Conservation (phyloP, 2,888 invertebrate species). For the Nephrocerus scutellatus region DNA sequence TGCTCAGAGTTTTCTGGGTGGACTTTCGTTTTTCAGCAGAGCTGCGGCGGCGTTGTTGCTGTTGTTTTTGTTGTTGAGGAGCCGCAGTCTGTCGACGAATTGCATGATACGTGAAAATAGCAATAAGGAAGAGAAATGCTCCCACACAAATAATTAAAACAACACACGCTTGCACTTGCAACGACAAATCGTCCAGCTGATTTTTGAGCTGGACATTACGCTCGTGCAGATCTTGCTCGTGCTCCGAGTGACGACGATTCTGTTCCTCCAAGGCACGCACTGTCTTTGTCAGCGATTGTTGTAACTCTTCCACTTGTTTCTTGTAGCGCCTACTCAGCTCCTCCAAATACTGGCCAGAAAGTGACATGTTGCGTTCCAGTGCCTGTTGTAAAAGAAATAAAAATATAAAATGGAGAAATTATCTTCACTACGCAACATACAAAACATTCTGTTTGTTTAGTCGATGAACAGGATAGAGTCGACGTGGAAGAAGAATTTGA, state of each 20-base stretch:
- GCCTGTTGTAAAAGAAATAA: conserved; percentile 53
- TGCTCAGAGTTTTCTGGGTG: conserved; percentile 30
- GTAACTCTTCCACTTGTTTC: conserved; percentile 94
- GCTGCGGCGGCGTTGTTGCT: too few relatives aligned
- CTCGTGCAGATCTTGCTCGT: conserved; percentile 73
- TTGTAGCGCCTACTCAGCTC: conserved; percentile 92
- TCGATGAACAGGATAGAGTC: not conserved
- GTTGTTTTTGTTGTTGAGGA: conserved; percentile 16
- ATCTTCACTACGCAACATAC: conserved; percentile 7
- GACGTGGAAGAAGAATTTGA: not conserved
- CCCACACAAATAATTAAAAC: conserved; percentile 42
- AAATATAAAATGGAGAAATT: too few relatives aligned
- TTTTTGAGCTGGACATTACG: conserved; percentile 64
- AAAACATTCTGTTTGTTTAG: conserved; percentile 7
- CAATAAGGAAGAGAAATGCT: conserved; percentile 38
- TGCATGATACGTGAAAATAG: conserved; percentile 40
- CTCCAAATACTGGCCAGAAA: conserved; percentile 93
- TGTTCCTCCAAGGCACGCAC: conserved; percentile 67
- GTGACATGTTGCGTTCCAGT: conserved; percentile 92
- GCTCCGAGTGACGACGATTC: conserved; percentile 59
- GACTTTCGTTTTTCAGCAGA: conserved; percentile 17
- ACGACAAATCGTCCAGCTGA: conserved; percentile 58
- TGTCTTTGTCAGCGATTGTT: conserved; percentile 73
- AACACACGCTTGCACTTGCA: conserved; percentile 51
- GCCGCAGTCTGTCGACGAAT: conserved; percentile 33